phyloP scores from a whole-genome alignment of 2,113 vertebrate species.

The Greenwoodochromis staneri region DNA sequence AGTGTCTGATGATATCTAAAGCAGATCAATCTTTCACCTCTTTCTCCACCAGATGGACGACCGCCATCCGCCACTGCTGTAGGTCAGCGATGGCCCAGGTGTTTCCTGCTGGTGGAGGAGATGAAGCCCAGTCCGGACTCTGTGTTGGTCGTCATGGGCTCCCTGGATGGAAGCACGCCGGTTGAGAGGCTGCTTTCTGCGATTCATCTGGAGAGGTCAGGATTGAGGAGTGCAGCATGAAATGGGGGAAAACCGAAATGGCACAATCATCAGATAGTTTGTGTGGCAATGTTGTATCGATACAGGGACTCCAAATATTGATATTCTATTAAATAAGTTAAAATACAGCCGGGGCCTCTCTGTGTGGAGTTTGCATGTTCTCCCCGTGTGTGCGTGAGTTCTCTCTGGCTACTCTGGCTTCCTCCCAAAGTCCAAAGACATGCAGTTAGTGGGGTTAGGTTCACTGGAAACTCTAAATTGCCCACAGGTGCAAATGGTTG shows the following conservation, averaged over 20 bases:
- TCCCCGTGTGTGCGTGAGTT: neutral
- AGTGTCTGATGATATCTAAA: neutral
- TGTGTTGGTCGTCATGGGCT: slow-evolving; percentile 66
- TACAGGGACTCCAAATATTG: neutral
- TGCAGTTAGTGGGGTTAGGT: neutral
- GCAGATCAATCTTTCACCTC: neutral
- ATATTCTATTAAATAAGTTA: neutral
- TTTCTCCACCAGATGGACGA: slow-evolving; percentile 61
- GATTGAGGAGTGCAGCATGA: neutral
- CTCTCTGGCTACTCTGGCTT: neutral
- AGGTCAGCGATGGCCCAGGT: slow-evolving; percentile 44
- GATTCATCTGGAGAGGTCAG: slow-evolving; percentile 82
- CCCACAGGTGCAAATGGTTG: neutral
- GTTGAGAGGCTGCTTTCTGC: slow-evolving; percentile 81
- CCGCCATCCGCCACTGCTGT: neutral
- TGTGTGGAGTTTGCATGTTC: neutral
- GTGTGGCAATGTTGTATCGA: neutral
- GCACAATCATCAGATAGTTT: neutral
- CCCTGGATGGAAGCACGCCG: slow-evolving; percentile 70
- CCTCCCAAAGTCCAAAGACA: neutral
- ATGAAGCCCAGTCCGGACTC: slow-evolving; percentile 8
- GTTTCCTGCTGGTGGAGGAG: slow-evolving; percentile 23
- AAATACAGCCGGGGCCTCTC: neutral
- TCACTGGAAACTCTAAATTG: neutral
- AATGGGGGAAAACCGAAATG: neutral